Conservation (phyloP, 2,113 vertebrate genomes). For the Ceyx margarethae region DNA sequence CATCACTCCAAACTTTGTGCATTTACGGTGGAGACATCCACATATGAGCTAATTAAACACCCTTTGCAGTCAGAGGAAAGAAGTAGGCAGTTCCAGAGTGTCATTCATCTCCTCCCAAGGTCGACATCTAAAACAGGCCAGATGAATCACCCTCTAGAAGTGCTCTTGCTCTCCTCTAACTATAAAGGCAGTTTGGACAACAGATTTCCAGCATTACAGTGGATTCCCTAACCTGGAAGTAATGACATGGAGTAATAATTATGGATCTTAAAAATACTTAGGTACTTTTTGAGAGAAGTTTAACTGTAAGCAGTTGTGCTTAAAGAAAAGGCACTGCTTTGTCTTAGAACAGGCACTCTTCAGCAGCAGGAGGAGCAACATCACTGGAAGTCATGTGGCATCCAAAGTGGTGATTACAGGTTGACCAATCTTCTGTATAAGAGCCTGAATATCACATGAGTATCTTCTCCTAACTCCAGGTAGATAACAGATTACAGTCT, state of each 20-base stretch:
- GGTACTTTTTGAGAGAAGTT: not conserved
- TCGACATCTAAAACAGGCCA: not conserved
- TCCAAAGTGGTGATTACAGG: not conserved
- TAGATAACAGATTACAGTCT: not conserved
- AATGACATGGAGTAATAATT: not conserved
- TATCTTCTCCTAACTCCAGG: not conserved
- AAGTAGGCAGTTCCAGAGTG: not conserved
- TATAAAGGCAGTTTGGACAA: not conserved
- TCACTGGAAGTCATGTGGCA: not conserved
- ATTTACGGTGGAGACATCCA: not conserved
- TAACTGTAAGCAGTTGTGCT: not conserved
- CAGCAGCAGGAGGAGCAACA: not conserved
- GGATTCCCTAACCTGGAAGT: not conserved
- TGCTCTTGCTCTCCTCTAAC: not conserved
- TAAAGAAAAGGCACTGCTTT: not conserved
- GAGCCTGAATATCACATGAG: not conserved
- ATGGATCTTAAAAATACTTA: not conserved
- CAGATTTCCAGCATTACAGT: not conserved
- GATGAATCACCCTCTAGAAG: conserved; percentile 2
- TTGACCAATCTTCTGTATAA: not conserved
- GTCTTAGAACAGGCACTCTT: not conserved
- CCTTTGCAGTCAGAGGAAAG: not conserved
- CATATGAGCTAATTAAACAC: not conserved
- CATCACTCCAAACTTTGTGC: not conserved
- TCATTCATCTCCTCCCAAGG: conserved; percentile 38